Evolutionary conservation across 2,113 vertebrate genomes (phyloP).

Genomic region (Chascanopsetta lugubris): DNA sequence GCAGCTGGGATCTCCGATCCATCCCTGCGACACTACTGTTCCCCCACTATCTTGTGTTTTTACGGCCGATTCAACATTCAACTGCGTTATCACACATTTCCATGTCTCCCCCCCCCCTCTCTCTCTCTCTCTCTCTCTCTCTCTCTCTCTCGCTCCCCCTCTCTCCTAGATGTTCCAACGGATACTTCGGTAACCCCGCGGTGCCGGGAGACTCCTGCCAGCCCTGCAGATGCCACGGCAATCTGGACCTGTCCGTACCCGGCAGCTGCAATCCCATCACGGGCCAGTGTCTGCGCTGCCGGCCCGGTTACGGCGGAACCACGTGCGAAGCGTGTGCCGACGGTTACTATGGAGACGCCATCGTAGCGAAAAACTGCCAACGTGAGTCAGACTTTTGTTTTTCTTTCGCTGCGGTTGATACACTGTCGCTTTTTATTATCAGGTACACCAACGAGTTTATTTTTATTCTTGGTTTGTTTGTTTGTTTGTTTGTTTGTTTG

Average conservation of each 20-base stretch:
- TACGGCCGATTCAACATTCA: too few species aligned
- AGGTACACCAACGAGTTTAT: too few species aligned
- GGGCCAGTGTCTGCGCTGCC: slow-evolving; percentile 92
- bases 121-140: slow-evolving; percentile 5
- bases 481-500: too few species aligned
- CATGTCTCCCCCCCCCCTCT: not conserved
- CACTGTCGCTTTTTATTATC: too few species aligned
- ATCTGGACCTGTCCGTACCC: slow-evolving; percentile 89
- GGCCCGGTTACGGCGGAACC: slow-evolving; percentile 86
- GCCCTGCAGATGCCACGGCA: slow-evolving; percentile 90
- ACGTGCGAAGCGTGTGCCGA: slow-evolving; percentile 89
- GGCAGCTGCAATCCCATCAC: slow-evolving; percentile 93
- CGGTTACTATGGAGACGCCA: slow-evolving; percentile 92
- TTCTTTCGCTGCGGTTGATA: too few species aligned
- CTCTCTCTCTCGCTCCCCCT: too few species aligned
- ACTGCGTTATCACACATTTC: too few species aligned
- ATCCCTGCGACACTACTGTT: too few species aligned
- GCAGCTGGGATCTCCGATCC: too few species aligned
- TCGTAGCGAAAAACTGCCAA: slow-evolving; percentile 88
- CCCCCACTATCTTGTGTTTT: too few species aligned
- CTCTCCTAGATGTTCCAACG: slow-evolving; percentile 88
- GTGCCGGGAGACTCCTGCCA: slow-evolving; percentile 89
- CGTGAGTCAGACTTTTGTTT: too few species aligned
- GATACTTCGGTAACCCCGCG: slow-evolving; percentile 89
- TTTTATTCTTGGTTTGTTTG: too few species aligned